Conservation (phyloP, 2,888 invertebrate genomes). For the Gastrophysa polygoni region DNA sequence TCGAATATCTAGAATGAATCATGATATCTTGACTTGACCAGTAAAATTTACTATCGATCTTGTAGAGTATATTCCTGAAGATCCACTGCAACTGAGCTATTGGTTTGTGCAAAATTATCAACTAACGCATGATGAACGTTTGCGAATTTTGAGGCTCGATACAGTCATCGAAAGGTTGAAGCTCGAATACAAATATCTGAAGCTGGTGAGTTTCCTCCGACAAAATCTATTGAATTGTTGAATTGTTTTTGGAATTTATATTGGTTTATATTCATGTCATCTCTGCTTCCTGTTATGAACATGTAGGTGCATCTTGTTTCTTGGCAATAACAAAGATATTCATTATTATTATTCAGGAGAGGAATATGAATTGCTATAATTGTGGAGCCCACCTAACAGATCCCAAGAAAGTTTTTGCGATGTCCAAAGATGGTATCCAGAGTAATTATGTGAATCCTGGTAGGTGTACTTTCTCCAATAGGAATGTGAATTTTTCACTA, state of each 20-base stretch:
- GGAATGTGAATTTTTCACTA: neutral
- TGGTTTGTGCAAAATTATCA: slow-evolving; percentile 83
- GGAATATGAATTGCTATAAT: slow-evolving; percentile 64
- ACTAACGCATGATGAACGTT: slow-evolving; percentile 67
- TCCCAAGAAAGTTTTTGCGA: slow-evolving; percentile 75
- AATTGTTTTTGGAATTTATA: too few species aligned
- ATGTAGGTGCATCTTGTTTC: too few species aligned
- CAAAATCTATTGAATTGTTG: too few species aligned
- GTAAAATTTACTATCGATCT: neutral
- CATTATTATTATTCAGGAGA: slow-evolving; percentile 56
- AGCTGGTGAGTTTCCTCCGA: slow-evolving; percentile 58
- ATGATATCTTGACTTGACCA: too few species aligned
- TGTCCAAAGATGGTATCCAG: slow-evolving; percentile 81
- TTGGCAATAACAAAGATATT: too few species aligned
- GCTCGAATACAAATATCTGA: slow-evolving; percentile 62
- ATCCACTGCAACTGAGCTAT: slow-evolving; percentile 74
- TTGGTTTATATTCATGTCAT: too few species aligned
- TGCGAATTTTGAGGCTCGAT: slow-evolving; percentile 69
- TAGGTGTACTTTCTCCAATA: slow-evolving; percentile 34
- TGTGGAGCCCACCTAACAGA: slow-evolving; percentile 66
- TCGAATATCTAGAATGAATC: too few species aligned
- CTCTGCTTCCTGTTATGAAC: too few species aligned
- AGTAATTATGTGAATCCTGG: slow-evolving; percentile 82
- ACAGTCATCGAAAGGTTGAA: slow-evolving; percentile 71
- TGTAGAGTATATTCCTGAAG: slow-evolving; percentile 65